Evolutionary conservation across 2,113 vertebrate genomes (phyloP), one percentile per base, ranked within the genome.

Genomic region (Clarias macrocephalus): DNA sequence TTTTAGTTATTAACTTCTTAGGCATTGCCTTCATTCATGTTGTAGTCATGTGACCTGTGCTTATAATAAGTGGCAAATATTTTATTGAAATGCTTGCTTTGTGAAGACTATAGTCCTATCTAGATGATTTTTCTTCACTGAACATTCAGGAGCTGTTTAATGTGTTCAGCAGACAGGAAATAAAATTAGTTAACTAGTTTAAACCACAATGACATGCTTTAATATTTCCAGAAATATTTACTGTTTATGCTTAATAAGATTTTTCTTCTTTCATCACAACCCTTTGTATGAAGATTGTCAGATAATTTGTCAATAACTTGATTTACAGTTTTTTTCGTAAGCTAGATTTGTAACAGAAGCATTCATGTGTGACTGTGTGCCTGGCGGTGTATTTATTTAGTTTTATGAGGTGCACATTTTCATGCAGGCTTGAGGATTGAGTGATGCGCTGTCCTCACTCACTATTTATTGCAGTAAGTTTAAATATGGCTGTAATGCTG

Each of bases 151-250:
- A 66, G 84, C 68, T 82, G n/a, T 76, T 76, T 23, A 68, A 63
- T 77, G 30, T 25, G 8, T 66, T 18, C 30, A 42, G 68, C 59
- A 62, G 70, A 83, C 76, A 72, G 42, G 48, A 48, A 77, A 83
- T 86, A 72, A 68, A 88, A 25, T 30, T 37, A 57, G 72, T 37
- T 21, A 75, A 75, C 72, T 75, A 86, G 82, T 18, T 65, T 42
- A 88, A 88, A 11, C 18, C 42, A 23, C 15, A 59, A 80, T 57
- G 48, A n/a, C 75, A 52, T 37, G 13, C 57, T 77, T 66, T 79
- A 19, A 65, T 73, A 80, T 57, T 60, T 66, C 54, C 33, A 25
- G 28, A 7, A n/a, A 37, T 63, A 52, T 82, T 37, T 82, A 62
- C 65, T 77, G 60, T 79, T 75, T 33, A 77, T 54, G 63, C 5